A percentile compares a stretch with the other conserved stretches of the same genome.
Evolutionary conservation across 2,888 invertebrate genomes (phyloP).

Genomic region (Galerucella pusilla): DNA sequence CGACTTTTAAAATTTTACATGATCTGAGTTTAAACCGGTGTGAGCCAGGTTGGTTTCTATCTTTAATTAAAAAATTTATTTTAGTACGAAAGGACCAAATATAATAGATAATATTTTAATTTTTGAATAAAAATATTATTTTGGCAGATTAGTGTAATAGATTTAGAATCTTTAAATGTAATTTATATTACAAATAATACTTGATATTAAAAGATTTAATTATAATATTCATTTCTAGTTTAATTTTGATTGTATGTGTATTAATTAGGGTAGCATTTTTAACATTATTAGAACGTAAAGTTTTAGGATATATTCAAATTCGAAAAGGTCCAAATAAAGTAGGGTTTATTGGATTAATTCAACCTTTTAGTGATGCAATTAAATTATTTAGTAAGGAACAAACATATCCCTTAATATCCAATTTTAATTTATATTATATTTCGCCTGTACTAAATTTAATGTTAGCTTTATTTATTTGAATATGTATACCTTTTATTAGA

Average conservation of each 20-base stretch:
- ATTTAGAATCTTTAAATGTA: conserved; percentile 77
- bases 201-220: conserved; percentile 66
- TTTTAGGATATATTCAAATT: conserved; percentile 78
- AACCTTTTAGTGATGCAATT: conserved; percentile 79
- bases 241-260: conserved; percentile 71
- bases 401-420: conserved; percentile 69
- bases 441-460: conserved; percentile 39
- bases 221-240: conserved; percentile 54
- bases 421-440: conserved; percentile 72
- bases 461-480: conserved; percentile 28
- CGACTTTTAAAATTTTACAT: conserved; percentile 80
- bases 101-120: conserved; percentile 69
- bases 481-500: conserved; percentile 69
- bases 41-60: conserved; percentile 89
- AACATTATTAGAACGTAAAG: conserved; percentile 77
- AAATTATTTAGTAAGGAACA: conserved; percentile 78
- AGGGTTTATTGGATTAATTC: conserved; percentile 71
- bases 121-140: conserved; percentile 64
- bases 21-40: conserved; percentile 90
- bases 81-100: conserved; percentile 85
- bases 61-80: conserved; percentile 71
- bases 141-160: conserved; percentile 78
- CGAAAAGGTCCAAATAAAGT: conserved; percentile 82
- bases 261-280: conserved; percentile 77
- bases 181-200: conserved; percentile 69